Base-by-base conservation (phyloP, 2,888 invertebrate genomes). In the Mimachlamys varia region DNA sequence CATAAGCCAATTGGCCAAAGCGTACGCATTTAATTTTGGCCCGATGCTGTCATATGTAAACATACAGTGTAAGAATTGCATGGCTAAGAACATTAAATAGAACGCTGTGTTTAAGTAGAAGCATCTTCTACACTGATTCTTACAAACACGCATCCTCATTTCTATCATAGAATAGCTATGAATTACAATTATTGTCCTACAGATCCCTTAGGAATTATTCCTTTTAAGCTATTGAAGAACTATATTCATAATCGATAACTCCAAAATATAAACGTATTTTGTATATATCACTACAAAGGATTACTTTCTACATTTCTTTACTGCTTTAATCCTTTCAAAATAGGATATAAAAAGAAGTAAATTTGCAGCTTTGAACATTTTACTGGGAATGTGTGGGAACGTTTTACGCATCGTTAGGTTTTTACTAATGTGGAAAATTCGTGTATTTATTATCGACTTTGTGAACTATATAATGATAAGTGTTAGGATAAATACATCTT, bases 221-320 rank as follows among this genome's bases (percentile, higher is more conserved):
- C 76, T 76, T 76, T 76, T 76, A 76, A 76, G 33, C 76, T 33
- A 33, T 76, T 76, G 13, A 76, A 76, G 33, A 76, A 76, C 76
- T 76, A 3, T 44, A 44, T 44, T 33, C 76, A 27, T 76, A 27
- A 76, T 76, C 76, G 33, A 76, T 76, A 58, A 62, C 62, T 22
- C 22, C 62, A 62, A 76, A 76, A 33, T 10, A 27, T 27, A 76
- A 27, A 1, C 1, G 12, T 3, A 12, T 76, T 22, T 33, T 10
- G 1, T 53, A 10, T 27, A 76, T 22, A 76, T 44, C 76, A 27
- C 7, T 76, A 12, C 4, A 76, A 76, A 76, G 3, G 76, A 4
- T 4, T 33, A 12, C 76, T 76, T 33, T 62, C 3, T 22, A 62
- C 15, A 19, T 4, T 19, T 3, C 33, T 27, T 22, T 27, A 76